Conservation (phyloP, 2,113 vertebrate genomes). For the Cryptotis parvus region DNA sequence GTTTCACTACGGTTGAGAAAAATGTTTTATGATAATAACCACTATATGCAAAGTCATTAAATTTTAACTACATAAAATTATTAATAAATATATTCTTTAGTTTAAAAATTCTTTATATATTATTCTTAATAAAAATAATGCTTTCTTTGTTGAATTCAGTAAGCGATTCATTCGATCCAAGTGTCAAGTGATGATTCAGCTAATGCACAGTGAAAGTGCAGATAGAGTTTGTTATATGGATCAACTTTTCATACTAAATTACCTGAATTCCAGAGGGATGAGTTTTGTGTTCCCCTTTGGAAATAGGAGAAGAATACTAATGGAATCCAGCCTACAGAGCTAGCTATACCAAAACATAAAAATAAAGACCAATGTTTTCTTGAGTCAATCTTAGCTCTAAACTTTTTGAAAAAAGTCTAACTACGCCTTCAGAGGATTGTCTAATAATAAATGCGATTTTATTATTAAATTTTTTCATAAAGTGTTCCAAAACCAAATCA, state of each 20-base stretch:
- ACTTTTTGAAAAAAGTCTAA: constrained; percentile 3
- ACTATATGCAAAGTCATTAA: constrained; percentile 12
- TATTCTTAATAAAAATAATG: constrained; percentile 28
- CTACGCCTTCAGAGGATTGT: constrained; percentile 41
- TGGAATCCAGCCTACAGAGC: neutral
- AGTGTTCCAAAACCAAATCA: too few relatives aligned
- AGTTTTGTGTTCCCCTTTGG: constrained; percentile 23
- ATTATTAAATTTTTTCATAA: too few relatives aligned
- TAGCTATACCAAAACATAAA: constrained; percentile 15
- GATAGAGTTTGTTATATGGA: constrained; percentile 52
- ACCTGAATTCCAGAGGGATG: constrained; percentile 40
- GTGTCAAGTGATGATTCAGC: constrained; percentile 26
- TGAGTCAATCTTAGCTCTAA: constrained; percentile 24
- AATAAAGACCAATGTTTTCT: constrained; percentile 28
- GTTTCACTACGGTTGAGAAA: constrained; percentile 46
- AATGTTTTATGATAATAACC: constrained; percentile 37
- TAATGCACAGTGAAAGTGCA: constrained; percentile 46
- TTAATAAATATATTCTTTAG: too few relatives aligned
- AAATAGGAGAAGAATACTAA: constrained; percentile 50
- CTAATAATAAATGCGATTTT: constrained; percentile 38
- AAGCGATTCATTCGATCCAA: constrained; percentile 45
- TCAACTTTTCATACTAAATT: constrained; percentile 45
- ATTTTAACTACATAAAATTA: constrained; percentile 35
- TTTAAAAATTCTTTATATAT: too few relatives aligned
- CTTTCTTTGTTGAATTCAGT: constrained; percentile 25